Evolutionary conservation across 2,888 invertebrate genomes (phyloP).

Genomic region (Lithophane ornitopus): DNA sequence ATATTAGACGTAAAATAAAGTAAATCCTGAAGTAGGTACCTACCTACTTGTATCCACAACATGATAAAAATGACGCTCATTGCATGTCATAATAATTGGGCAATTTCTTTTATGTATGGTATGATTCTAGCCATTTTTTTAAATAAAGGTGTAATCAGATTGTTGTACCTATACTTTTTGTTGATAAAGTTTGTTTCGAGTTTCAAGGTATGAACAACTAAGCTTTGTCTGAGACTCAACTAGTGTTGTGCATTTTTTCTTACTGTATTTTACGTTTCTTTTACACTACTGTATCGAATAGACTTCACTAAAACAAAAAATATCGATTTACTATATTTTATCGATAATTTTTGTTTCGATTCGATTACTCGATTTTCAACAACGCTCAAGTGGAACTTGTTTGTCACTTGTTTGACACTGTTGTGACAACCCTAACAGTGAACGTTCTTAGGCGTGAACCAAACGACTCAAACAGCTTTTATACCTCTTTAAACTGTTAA

Average conservation of each 20-base stretch:
- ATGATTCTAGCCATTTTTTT: background rate
- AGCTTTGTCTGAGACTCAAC: background rate
- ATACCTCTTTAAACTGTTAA: constrained; percentile 10
- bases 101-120: constrained; percentile 19
- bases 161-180: background rate
- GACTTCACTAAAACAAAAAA: background rate
- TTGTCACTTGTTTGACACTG: background rate
- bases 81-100: constrained; percentile 26
- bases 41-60: background rate
- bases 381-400: background rate
- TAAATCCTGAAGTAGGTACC: background rate
- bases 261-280: background rate
- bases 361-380: background rate
- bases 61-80: constrained; percentile 9
- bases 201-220: background rate
- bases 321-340: background rate
- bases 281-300: background rate
- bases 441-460: background rate
- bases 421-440: background rate
- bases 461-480: constrained; percentile 9
- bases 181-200: background rate
- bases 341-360: background rate
- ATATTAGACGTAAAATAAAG: background rate
- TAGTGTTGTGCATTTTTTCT: background rate
- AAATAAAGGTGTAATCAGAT: background rate